Evolutionary conservation across 2,113 vertebrate species (phyloP), one percentile per base, ranked within the genome.

Genomic region (Petaurus breviceps): DNA sequence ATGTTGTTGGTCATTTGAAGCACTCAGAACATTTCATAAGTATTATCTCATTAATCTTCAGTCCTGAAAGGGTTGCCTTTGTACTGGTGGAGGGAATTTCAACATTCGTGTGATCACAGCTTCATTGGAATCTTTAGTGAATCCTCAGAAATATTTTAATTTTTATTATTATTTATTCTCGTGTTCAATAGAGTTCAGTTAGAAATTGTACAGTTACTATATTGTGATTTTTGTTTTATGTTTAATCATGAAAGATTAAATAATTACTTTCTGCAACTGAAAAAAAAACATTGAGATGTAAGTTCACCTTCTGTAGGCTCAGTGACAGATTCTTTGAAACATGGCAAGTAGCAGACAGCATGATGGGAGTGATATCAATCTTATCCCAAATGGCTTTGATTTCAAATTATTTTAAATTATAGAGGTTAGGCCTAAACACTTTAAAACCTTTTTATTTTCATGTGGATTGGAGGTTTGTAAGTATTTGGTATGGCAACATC

Each of bases 151-250:
- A n/a, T 43, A 68, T 68, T 37, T 96, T 47, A 51, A 61, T 92
- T 57, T 92, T 95, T 94, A 94, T 46, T 92, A 96, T 46, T 92
- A 96, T 37, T 68, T 68, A 84, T 84, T 43, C 37, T 43, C 68
- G 22, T 43, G 23, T 84, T 84, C 68, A 84, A 8, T 8, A 43
- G 6, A 43, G 1, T 43, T 84, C 19, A 43, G 61, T 77, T n/a
- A 77, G 61, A 77, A n/a, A 77, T 77, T n/a, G 61, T 84, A n/a
- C 37, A 84, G 14, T 84, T 43, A 43, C 68, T 8, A 2, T 84
- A 23, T 6, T 84, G 3, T 8, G 22, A 43, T 43, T 43, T 43
- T 43, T 77, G 14, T 43, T 84, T 84, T 43, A 43, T 84, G n/a
- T 84, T 43, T 84, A 84, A 23, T 22, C 68, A 43, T 84, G 23